Percentiles rank a stretch among this genome's conserved stretches.
These are phyloP conservation scores for Ataeniobius toweri DNA, from an alignment of 2,797 vertebrate species.

Conservation along the genomic window DNA sequence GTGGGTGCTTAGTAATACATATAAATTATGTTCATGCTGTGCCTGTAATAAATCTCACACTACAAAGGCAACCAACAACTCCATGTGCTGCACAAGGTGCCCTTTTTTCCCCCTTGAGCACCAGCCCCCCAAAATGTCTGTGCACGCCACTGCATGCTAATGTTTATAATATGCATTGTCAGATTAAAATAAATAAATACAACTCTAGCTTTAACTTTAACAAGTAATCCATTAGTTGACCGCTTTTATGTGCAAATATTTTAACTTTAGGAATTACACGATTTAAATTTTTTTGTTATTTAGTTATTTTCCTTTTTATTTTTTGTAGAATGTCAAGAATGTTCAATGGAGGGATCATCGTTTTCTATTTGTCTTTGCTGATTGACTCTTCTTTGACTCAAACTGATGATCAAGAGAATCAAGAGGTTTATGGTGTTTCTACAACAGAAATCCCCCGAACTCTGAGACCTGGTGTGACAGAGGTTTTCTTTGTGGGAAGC, in stretches of 20 bases:
- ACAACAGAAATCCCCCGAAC: constrained; percentile 69
- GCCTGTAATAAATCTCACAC: no score
- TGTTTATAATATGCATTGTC: neutral
- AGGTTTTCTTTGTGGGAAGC: constrained; percentile 79
- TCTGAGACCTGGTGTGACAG: constrained; percentile 56
- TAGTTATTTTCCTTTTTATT: neutral
- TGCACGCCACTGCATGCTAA: neutral
- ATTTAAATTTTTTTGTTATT: neutral
- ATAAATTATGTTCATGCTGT: no score
- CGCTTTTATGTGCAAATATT: no score
- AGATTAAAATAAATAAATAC: neutral
- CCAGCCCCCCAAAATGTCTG: no score
- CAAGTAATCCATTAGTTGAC: neutral
- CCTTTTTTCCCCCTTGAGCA: no score
- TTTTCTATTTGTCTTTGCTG: constrained; percentile 59
- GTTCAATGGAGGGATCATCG: constrained; percentile 24
- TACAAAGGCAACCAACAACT: no score
- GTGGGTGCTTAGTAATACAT: no score
- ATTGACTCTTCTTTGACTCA: constrained; percentile 36
- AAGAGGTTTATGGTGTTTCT: constrained; percentile 56
- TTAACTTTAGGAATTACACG: neutral
- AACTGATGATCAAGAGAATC: constrained; percentile 32
- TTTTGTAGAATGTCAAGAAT: constrained; percentile 53
- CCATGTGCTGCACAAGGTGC: no score
- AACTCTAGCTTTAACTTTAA: neutral